A percentile compares a stretch with the other conserved stretches of the same genome.
Conservation (phyloP, 2,797 vertebrate species). For the Anolis apletophallus region DNA sequence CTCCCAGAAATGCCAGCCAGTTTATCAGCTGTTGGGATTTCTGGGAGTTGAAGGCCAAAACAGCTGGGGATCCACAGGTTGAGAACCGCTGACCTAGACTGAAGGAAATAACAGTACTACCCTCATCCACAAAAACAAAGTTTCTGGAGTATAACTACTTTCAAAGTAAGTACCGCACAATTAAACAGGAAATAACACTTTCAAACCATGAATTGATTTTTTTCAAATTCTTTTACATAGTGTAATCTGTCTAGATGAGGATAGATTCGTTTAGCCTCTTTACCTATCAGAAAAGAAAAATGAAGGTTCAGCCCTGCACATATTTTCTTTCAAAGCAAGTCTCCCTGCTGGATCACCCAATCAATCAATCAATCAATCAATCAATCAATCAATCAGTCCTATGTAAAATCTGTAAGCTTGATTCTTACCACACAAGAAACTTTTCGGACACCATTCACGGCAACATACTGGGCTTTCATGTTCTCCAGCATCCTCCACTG, state of each 20-base stretch:
- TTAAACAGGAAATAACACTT: no score
- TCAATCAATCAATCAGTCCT: background rate
- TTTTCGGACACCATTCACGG: conserved; percentile 95
- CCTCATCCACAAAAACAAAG: no score
- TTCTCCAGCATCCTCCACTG: conserved; percentile 95
- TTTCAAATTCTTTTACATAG: no score
- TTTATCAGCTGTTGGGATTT: no score
- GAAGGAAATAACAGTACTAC: no score
- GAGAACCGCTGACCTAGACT: no score
- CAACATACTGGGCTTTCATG: conserved; percentile 96
- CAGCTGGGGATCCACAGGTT: no score
- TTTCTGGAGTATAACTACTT: no score
- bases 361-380: background rate
- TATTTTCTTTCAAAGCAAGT: background rate
- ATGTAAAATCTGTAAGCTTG: background rate
- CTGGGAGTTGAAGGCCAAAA: no score
- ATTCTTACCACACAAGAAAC: conserved; percentile 94
- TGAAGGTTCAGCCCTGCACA: background rate
- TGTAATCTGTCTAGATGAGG: background rate
- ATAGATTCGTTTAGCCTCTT: background rate
- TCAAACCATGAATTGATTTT: no score
- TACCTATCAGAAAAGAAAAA: background rate
- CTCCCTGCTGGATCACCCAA: background rate
- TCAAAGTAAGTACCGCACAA: no score
- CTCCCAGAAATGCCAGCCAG: no score